Evolutionary conservation across 2,888 invertebrate genomes (phyloP).

Genomic region (Ichneumoninae sp.): DNA sequence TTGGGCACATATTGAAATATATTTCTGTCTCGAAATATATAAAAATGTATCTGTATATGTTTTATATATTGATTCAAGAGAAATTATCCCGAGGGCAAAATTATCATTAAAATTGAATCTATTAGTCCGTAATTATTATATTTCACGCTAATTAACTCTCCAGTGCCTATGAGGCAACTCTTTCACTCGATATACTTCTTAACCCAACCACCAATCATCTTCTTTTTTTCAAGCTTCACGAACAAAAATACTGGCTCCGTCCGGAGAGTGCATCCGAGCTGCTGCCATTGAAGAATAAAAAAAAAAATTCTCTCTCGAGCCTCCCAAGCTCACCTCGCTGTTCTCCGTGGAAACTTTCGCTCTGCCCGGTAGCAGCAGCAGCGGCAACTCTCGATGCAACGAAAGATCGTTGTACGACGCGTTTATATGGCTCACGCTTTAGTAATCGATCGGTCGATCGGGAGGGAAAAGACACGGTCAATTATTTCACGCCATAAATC

Average conservation of each 20-base stretch:
- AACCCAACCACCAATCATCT: background rate
- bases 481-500: constrained; percentile 63
- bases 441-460: constrained; percentile 19
- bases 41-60: background rate
- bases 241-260: background rate
- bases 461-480: constrained; percentile 48
- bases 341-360: constrained; percentile 60
- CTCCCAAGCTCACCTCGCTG: constrained; percentile 25
- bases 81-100: background rate
- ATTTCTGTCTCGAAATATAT: background rate
- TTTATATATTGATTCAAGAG: background rate
- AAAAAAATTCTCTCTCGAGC: constrained; percentile 49
- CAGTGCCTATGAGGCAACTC: background rate
- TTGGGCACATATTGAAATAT: background rate
- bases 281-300: constrained; percentile 46
- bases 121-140: background rate
- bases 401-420: constrained; percentile 43
- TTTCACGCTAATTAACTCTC: constrained; percentile 1
- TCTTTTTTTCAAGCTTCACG: background rate
- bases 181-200: background rate
- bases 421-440: constrained; percentile 48
- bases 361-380: constrained; percentile 31
- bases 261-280: constrained; percentile 2
- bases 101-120: background rate
- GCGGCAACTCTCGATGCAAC: constrained; percentile 57